Evolutionary conservation across 2,797 vertebrate genomes (phyloP).

Genomic region (Nyctibius grandis): DNA sequence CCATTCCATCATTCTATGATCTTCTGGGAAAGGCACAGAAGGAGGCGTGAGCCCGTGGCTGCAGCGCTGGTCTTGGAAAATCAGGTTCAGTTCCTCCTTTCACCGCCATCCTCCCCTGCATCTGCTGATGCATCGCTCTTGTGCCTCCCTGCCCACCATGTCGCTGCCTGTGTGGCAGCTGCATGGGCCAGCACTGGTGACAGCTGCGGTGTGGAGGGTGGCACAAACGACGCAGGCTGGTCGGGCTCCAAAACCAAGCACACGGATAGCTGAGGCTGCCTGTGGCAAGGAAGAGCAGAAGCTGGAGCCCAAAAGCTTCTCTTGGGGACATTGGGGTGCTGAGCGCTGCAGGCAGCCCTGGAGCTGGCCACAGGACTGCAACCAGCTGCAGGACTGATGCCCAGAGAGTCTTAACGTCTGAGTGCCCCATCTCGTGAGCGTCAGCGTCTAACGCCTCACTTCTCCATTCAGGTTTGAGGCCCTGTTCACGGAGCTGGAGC

Average conservation of each 20-base stretch:
- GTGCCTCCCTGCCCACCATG: fast-evolving
- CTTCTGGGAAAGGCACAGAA: background rate
- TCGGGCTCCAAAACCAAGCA: background rate
- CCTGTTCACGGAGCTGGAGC: constrained; percentile 93
- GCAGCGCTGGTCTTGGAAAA: background rate
- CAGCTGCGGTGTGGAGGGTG: background rate
- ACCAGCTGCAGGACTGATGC: background rate
- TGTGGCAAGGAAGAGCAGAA: background rate
- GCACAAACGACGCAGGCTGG: background rate
- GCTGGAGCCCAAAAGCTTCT: background rate
- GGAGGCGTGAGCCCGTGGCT: too few species aligned
- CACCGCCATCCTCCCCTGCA: fast-evolving
- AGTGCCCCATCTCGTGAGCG: background rate
- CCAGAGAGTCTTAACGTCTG: background rate
- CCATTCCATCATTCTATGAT: too few species aligned
- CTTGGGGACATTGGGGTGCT: too few species aligned
- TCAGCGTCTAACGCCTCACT: background rate
- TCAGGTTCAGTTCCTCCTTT: background rate
- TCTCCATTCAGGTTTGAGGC: constrained; percentile 84
- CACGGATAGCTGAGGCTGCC: background rate
- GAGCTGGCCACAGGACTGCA: background rate
- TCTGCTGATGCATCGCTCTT: background rate
- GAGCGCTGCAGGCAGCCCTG: background rate
- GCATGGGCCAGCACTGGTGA: background rate
- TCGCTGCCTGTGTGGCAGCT: background rate